Conservation (phyloP, 2,888 invertebrate genomes). For the Pollenia labialis region DNA sequence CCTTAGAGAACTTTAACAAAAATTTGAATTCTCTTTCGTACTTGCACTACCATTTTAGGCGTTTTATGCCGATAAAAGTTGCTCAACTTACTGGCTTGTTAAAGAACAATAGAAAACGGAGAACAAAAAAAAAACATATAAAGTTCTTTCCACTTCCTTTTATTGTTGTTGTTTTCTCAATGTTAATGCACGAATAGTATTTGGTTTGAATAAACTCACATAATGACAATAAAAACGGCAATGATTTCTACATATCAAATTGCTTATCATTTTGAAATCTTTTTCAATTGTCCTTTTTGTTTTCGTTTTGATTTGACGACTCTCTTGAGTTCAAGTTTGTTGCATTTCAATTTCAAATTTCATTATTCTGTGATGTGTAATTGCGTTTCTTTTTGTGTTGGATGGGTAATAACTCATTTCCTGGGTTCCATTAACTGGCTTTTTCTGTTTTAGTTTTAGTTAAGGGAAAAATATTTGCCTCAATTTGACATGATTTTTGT, state of each 20-base stretch:
- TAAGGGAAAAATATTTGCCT: slow-evolving; percentile 59
- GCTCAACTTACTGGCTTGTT: slow-evolving; percentile 81
- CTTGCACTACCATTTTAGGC: slow-evolving; percentile 66
- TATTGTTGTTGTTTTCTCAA: slow-evolving; percentile 14
- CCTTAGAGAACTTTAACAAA: slow-evolving; percentile 19
- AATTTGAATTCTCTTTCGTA: slow-evolving; percentile 27
- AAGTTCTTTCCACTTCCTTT: slow-evolving; percentile 76
- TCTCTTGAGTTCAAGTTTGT: slow-evolving; percentile 58
- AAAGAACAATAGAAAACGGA: slow-evolving; percentile 75
- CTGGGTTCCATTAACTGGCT: slow-evolving; percentile 78
- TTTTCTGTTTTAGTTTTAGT: slow-evolving; percentile 41
- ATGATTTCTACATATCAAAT: slow-evolving; percentile 82
- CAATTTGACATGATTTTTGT: slow-evolving; percentile 80
- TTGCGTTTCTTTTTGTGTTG: slow-evolving; percentile 61
- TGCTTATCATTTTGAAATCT: slow-evolving; percentile 77
- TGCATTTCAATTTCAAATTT: slow-evolving; percentile 57
- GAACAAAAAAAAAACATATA: slow-evolving; percentile 68
- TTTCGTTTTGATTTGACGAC: slow-evolving; percentile 67
- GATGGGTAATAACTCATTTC: slow-evolving; percentile 80
- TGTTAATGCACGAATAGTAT: not conserved
- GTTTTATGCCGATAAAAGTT: slow-evolving; percentile 77
- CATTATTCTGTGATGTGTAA: slow-evolving; percentile 45
- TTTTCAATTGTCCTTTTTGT: slow-evolving; percentile 54
- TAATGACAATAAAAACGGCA: slow-evolving; percentile 28
- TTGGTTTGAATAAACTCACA: slow-evolving; percentile 43